Evolutionary conservation across 2,113 vertebrate genomes (phyloP).

Genomic region (Pelecanoides urinatrix): DNA sequence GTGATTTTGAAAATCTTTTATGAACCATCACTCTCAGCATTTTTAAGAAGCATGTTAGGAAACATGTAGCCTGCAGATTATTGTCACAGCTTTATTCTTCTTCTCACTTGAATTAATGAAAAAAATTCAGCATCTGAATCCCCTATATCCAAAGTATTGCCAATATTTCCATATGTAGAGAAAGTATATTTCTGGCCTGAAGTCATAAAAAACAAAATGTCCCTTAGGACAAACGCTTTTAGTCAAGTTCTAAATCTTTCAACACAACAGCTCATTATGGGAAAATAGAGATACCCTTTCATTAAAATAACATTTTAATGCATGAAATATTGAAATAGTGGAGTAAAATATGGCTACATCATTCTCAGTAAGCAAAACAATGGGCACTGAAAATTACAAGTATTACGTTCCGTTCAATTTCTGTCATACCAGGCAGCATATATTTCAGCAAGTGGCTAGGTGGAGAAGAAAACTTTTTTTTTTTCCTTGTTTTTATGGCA

Average conservation of each 20-base stretch:
- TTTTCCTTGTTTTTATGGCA: background rate
- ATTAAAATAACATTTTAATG: background rate
- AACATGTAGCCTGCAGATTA: background rate
- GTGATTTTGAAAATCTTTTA: background rate
- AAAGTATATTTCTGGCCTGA: background rate
- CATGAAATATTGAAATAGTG: background rate
- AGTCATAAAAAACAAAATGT: background rate
- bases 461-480: background rate
- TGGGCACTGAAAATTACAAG: background rate
- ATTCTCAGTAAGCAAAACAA: background rate
- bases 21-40: background rate
- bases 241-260: background rate
- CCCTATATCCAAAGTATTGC: background rate
- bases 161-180: background rate
- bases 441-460: background rate
- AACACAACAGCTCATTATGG: background rate
- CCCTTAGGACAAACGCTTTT: background rate
- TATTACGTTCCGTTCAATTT: background rate
- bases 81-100: background rate
- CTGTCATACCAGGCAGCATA: background rate
- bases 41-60: background rate
- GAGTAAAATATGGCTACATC: background rate
- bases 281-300: background rate
- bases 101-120: background rate
- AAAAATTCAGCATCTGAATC: background rate